Conservation (phyloP, 37 sponge, comb jelly and placozoan species). For the Axinella damicornis region DNA sequence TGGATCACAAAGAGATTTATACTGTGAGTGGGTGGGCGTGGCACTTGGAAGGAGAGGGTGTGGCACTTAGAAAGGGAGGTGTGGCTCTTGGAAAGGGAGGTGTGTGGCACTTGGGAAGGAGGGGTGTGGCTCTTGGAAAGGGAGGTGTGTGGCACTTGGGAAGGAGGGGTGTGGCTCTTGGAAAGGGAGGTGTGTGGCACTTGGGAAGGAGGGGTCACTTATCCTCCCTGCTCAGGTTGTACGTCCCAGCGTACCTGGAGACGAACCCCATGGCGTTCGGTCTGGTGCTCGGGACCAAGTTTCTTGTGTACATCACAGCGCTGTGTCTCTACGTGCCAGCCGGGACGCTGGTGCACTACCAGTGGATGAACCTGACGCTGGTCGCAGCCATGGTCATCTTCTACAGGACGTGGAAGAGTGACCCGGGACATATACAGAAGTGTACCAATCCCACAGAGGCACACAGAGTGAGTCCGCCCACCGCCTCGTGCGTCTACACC, state of each 20-base stretch:
- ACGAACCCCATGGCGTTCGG: conserved; percentile 82
- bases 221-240: conserved; percentile 27
- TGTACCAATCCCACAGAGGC: conserved; percentile 18
- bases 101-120: too few relatives aligned
- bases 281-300: conserved; percentile 74
- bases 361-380: conserved; percentile 17
- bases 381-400: conserved; percentile 29
- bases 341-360: conserved; percentile 36
- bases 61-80: too few relatives aligned
- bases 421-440: conserved; percentile 77
- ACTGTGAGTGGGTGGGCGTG: conserved; percentile 11
- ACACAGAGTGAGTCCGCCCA: conserved; percentile 32
- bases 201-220: too few relatives aligned
- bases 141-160: too few relatives aligned
- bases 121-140: too few relatives aligned
- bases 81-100: too few relatives aligned
- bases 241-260: conserved; percentile 49
- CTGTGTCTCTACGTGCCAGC: conserved; percentile 27
- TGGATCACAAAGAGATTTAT: conserved; percentile 26
- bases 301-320: conserved; percentile 73
- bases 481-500: too few relatives aligned
- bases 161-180: too few relatives aligned
- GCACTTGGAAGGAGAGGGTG: too few relatives aligned
- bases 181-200: too few relatives aligned
- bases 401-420: conserved; percentile 52